Percentiles rank a stretch among this genome's conserved stretches.
Evolutionary conservation across 2,888 invertebrate genomes (phyloP).

Genomic region (Drosophila maculinotata): DNA sequence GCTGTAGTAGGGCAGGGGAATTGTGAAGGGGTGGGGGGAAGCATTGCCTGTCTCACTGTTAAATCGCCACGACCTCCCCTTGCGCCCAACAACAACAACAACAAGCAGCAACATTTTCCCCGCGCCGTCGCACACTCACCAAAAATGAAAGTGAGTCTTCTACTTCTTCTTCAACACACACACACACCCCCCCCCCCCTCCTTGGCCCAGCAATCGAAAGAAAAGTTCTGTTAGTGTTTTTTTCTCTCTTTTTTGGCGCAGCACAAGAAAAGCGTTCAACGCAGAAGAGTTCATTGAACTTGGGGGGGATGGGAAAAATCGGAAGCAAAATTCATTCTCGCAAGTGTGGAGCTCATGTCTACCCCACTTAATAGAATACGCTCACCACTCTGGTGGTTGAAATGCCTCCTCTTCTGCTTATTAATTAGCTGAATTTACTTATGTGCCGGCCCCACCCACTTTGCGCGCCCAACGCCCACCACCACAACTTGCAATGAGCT

Average conservation of each 20-base stretch:
- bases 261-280: conserved; percentile 51
- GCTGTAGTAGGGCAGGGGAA: neutral
- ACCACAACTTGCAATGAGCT: conserved; percentile 1
- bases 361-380: conserved; percentile 34
- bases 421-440: conserved; percentile 62
- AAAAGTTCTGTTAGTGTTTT: conserved; percentile 37
- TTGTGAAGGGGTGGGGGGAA: conserved; percentile 4
- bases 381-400: conserved; percentile 47
- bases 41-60: conserved; percentile 61
- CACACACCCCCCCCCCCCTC: neutral
- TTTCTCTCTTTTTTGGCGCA: conserved; percentile 50
- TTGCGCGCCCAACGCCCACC: conserved; percentile 2
- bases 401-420: conserved; percentile 16
- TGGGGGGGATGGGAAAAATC: conserved; percentile 26
- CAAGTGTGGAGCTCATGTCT: conserved; percentile 35
- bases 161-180: neutral
- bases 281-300: conserved; percentile 67
- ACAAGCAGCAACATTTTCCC: conserved; percentile 27
- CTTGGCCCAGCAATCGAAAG: conserved; percentile 12
- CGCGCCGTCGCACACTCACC: too few species aligned
- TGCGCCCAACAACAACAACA: neutral
- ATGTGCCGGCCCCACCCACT: conserved; percentile 18
- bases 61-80: conserved; percentile 27
- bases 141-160: conserved; percentile 69
- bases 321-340: conserved; percentile 46